Evolutionary conservation across 2,113 vertebrate species (phyloP), one percentile per base, ranked within the genome.

Genomic region (Tragulus kanchil): DNA sequence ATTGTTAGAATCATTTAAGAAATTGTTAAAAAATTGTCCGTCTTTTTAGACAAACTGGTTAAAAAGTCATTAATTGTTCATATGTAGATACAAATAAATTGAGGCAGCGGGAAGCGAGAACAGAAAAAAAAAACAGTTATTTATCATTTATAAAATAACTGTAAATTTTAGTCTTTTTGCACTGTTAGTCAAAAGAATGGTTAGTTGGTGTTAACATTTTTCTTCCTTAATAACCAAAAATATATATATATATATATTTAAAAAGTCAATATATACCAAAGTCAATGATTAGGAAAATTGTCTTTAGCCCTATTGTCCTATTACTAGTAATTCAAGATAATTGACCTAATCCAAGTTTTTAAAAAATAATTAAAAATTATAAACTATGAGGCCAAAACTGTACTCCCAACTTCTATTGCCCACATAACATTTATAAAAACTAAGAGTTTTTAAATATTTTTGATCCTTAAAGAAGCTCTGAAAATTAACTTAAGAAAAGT

Each of bases 131-230:
- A 83, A 36, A 36, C 36, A 36, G 36, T 36, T 36, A 17, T 15
- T 84, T 86, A 65, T 48, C 21, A 73, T 93, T 69, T 36, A 78
- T 65, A 93, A 93, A 92, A 54, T 71, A 48, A 48, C 78, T 58
- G 21, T 28, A 79, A 64, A 85, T 67, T 62, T 62, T 85, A 87
- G n/a, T 31, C 58, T 65, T 71, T 86, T 50, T 48, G 6, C 3
- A 77, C 21, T 90, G 17, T 59, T 83, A 26, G 15, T 87, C 13
- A 94, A 87, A 77, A 25, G 36, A 73, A 21, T 21, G 45, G 69
- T 73, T 45, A 45, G 42, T 31, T 25, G 12, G 8, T 48, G 3
- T 73, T 69, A 86, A 77, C 59, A 90, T 73, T 94, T 15, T 73
- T 78, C 75, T 15, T 73, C 71, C 75, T 67, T 90, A 89, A 79